Percentiles rank a stretch among this genome's conserved stretches.
phyloP scores from a whole-genome alignment of 2,113 vertebrate species.

The Corythaeola cristata region DNA sequence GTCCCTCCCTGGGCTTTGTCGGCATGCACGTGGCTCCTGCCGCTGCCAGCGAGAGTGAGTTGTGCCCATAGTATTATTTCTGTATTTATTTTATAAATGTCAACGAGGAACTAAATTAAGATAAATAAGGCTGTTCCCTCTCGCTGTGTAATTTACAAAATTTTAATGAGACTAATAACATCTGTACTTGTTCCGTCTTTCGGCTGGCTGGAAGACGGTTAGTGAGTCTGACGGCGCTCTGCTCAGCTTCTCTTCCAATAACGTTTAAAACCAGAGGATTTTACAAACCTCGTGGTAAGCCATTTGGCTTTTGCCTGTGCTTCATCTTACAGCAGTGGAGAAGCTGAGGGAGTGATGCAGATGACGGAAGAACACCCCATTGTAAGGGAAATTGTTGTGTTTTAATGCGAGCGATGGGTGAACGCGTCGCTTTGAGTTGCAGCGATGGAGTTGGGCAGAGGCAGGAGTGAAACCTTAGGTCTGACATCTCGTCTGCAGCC shows the following conservation, averaged over 20 bases:
- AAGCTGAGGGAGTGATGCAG: background rate
- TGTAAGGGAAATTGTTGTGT: background rate
- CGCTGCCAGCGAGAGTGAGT: background rate
- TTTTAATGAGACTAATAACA: slow-evolving; percentile 24
- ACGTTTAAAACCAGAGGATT: background rate
- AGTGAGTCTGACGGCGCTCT: background rate
- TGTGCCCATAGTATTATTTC: background rate
- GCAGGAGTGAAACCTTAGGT: background rate
- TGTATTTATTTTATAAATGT: slow-evolving; percentile 45
- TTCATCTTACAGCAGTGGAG: background rate
- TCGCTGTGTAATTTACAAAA: background rate
- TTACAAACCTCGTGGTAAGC: background rate
- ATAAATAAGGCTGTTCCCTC: background rate
- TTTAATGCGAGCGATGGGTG: background rate
- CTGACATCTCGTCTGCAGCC: background rate
- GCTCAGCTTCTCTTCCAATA: background rate
- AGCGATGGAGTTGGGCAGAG: fast-evolving
- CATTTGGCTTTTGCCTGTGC: background rate
- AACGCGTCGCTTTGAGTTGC: background rate
- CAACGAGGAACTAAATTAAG: slow-evolving; percentile 10
- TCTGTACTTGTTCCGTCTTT: background rate
- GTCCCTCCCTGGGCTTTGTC: background rate
- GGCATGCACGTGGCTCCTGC: fast-evolving
- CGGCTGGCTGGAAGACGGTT: background rate
- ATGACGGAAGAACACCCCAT: background rate